Conservation (phyloP, 2,888 invertebrate genomes). For the Stomorhina lunata region DNA sequence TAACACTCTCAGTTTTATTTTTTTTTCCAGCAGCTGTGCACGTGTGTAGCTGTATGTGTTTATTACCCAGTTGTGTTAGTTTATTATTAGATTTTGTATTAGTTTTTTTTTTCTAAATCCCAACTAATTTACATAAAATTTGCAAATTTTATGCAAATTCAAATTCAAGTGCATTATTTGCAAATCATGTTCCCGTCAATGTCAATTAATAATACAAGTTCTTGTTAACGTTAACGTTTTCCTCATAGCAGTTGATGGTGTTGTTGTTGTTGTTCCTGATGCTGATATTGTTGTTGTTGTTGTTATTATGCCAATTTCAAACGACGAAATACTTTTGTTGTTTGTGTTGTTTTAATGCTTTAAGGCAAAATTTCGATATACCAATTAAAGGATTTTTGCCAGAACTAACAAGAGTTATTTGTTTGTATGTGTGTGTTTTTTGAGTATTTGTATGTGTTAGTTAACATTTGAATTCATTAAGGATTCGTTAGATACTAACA, state of each 20-base stretch:
- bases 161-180: constrained; percentile 74
- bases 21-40: constrained; percentile 51
- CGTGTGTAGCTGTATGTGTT: neutral
- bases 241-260: neutral
- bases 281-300: neutral
- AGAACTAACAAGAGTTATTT: constrained; percentile 32
- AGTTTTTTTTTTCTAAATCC: constrained; percentile 21
- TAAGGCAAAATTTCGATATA: constrained; percentile 49
- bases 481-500: constrained; percentile 34
- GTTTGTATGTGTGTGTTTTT: neutral
- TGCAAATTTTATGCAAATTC: constrained; percentile 65
- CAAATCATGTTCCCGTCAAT: constrained; percentile 76
- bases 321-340: constrained; percentile 13
- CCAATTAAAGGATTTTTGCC: constrained; percentile 63
- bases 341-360: constrained; percentile 21
- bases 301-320: constrained; percentile 43
- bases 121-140: constrained; percentile 76
- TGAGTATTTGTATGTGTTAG: neutral
- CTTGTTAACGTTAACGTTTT: constrained; percentile 58
- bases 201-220: constrained; percentile 71
- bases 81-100: constrained; percentile 25
- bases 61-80: neutral
- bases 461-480: constrained; percentile 21
- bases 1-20: constrained; percentile 33
- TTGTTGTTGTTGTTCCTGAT: neutral